Evolutionary conservation across 2,888 invertebrate species (phyloP).

Genomic region (Synanthedon myopaeformis): DNA sequence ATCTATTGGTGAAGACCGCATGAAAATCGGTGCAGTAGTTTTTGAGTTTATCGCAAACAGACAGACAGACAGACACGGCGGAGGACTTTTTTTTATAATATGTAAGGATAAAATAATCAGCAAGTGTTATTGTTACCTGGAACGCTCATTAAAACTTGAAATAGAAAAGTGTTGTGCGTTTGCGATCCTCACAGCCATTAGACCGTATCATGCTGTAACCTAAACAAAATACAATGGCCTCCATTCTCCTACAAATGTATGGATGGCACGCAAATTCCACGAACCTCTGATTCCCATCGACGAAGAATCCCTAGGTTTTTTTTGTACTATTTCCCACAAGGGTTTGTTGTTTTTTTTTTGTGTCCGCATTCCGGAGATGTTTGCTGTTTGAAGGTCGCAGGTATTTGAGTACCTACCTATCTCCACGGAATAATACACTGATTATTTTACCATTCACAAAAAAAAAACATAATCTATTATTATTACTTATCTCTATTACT

Average conservation of each 20-base stretch:
- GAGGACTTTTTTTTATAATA: too few species aligned
- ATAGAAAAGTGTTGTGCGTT: neutral
- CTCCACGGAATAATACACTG: too few species aligned
- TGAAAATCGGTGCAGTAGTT: too few species aligned
- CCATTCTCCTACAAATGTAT: conserved; percentile 19
- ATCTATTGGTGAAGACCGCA: too few species aligned
- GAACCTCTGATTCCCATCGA: conserved; percentile 59
- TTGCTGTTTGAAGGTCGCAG: conserved; percentile 54
- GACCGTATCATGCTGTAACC: conserved; percentile 5
- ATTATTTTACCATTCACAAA: too few species aligned
- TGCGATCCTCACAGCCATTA: neutral
- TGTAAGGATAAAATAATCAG: too few species aligned
- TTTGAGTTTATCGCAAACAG: too few species aligned
- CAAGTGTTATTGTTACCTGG: neutral
- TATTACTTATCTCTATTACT: too few species aligned
- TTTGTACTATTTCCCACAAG: conserved; percentile 58
- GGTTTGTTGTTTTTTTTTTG: conserved; percentile 48
- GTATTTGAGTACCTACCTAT: conserved; percentile 16
- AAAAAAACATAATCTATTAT: too few species aligned
- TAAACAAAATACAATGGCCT: conserved; percentile 22
- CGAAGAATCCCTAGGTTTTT: conserved; percentile 43
- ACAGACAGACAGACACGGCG: too few species aligned
- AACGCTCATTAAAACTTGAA: neutral
- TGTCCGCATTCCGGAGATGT: conserved; percentile 52
- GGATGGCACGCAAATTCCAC: conserved; percentile 62